Base-by-base conservation (phyloP, 2,113 vertebrate species). In the Dipodomys merriami region DNA sequence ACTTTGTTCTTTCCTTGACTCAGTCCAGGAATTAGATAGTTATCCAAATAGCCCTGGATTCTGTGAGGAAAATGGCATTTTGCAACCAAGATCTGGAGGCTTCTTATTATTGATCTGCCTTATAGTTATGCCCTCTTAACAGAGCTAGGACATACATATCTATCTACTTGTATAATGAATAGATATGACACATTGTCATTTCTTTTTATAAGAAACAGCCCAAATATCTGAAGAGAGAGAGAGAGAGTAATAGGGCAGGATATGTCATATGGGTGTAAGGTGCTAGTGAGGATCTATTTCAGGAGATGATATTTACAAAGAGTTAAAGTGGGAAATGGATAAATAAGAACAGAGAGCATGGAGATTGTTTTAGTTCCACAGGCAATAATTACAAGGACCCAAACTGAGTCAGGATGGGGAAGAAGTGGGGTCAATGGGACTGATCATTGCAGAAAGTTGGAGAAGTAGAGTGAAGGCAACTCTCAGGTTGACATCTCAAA, bases 291-390 rank as follows among this genome's bases (percentile, higher is more conserved):
- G 46, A 46, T 19, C 19, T 86, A 30, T 82, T 92, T 82, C 12
- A 88, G 83, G 29, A 86, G 62, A 69, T 2, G 2, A 5, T 73
- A 69, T 90, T 84, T 91, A 60, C 35, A 93, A 93, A 87, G 53
- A 80, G 18, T 44, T 73, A 15, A 1, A 71, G 30, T 30, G 7
- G 62, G 39, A 78, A 7, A 25, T 72, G 46, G 15, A 57, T 65
- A 22, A 13, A 33, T 77, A 83, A 87, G 53, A 20, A 62, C 69
- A 68, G 3, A 88, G 33, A 89, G 29, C 11, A 35, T 87, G 27
- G 76, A 64, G 27, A 68, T 62, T 94, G 35, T 44, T 95, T 91
- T 86, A 62, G 44, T 84, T 53, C n/a, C 15, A 20, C 16, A 80
- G 19, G 12, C 27, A 57, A n/a, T 87, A 72, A 72, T 77, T 79